Conservation (phyloP, 2,113 vertebrate genomes). For the Gymnocephalus cernua region DNA sequence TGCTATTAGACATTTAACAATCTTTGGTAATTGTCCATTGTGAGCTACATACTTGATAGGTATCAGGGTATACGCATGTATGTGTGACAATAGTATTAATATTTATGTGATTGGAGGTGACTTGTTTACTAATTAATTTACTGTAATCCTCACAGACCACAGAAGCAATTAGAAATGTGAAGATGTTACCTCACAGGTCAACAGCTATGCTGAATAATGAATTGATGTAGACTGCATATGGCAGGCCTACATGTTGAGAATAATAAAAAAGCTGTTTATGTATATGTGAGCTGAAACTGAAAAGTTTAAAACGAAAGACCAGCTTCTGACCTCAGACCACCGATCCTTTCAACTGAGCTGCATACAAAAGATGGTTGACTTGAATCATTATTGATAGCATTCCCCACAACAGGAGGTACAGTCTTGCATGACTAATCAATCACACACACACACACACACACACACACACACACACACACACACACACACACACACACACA, state of each 20-base stretch:
- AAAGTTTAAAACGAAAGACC: not conserved
- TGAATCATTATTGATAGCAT: not conserved
- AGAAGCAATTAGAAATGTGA: not conserved
- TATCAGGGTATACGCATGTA: too few relatives aligned
- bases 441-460: too few relatives aligned
- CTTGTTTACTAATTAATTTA: not conserved
- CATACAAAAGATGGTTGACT: constrained; percentile 2
- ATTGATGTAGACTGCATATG: not conserved
- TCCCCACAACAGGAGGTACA: constrained; percentile 2
- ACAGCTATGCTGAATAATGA: not conserved
- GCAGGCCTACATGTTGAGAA: not conserved
- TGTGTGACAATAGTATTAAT: not conserved
- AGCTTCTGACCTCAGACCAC: not conserved
- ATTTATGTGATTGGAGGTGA: not conserved
- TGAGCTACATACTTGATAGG: too few relatives aligned
- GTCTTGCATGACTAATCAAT: not conserved
- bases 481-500: too few relatives aligned
- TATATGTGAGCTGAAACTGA: not conserved
- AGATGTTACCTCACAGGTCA: not conserved
- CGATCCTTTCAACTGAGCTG: not conserved
- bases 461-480: too few relatives aligned
- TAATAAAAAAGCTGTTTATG: not conserved
- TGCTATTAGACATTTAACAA: not conserved
- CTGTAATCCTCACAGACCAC: not conserved
- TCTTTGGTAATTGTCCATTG: not conserved